phyloP scores from a whole-genome alignment of 2,888 invertebrate genomes.

The Leptopterna dolabrata region DNA sequence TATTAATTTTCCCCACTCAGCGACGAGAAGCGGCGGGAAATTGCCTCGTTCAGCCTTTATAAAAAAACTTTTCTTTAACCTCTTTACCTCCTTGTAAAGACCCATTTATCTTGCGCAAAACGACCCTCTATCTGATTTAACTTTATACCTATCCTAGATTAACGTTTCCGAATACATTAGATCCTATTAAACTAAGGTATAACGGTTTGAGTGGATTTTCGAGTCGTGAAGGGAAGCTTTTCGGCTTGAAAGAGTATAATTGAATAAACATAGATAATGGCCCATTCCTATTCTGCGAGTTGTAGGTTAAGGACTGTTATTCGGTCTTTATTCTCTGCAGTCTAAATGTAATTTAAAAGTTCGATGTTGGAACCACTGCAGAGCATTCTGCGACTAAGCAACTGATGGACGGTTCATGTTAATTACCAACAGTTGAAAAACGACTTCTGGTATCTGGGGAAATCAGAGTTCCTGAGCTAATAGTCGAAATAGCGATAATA shows the following conservation, averaged over 20 bases:
- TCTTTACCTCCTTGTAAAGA: not conserved
- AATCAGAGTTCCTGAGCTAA: no score
- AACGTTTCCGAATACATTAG: not conserved
- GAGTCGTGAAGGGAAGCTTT: not conserved
- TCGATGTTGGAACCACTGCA: not conserved
- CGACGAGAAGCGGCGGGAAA: no score
- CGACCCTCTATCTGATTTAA: not conserved
- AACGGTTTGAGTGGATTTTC: not conserved
- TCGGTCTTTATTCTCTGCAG: not conserved
- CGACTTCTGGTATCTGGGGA: no score
- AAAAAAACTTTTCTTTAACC: not conserved
- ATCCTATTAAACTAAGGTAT: not conserved
- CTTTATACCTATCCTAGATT: not conserved
- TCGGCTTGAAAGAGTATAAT: not conserved
- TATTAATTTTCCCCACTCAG: not conserved
- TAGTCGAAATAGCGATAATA: no score
- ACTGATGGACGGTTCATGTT: not conserved
- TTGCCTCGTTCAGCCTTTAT: no score
- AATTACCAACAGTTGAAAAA: not conserved
- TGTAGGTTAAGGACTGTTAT: no score
- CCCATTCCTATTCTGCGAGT: no score
- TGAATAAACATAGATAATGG: not conserved
- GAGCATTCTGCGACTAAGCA: not conserved
- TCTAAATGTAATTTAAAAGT: not conserved
- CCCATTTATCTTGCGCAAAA: not conserved